phyloP scores from a whole-genome alignment of 2,888 invertebrate species.

The Leistus spinibarbis region DNA sequence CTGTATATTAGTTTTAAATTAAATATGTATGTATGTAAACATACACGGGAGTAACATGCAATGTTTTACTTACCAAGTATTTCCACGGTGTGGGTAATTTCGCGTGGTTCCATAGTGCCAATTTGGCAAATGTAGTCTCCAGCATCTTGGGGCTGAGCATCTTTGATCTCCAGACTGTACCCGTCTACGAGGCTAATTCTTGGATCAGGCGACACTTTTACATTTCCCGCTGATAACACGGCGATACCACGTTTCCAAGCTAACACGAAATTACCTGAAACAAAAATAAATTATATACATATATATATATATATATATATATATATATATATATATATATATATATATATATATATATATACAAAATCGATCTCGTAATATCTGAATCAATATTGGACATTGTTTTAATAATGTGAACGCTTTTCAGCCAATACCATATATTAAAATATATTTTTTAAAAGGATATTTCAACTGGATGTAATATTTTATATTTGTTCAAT shows the following conservation, averaged over 20 bases:
- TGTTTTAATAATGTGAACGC: too few species aligned
- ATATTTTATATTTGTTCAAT: too few species aligned
- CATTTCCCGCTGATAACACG: slow-evolving; percentile 67
- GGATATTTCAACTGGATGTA: too few species aligned
- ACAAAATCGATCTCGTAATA: background rate
- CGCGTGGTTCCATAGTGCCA: slow-evolving; percentile 67
- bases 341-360: background rate
- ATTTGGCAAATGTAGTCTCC: slow-evolving; percentile 74
- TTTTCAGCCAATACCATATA: too few species aligned
- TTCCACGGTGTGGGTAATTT: slow-evolving; percentile 70
- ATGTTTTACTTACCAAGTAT: slow-evolving; percentile 70
- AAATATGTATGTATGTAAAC: too few species aligned
- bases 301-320: background rate
- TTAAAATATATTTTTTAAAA: too few species aligned
- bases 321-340: background rate
- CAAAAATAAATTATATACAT: slow-evolving; percentile 14
- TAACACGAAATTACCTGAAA: slow-evolving; percentile 66
- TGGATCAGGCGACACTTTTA: slow-evolving; percentile 69
- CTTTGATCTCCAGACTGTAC: slow-evolving; percentile 68
- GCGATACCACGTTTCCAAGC: slow-evolving; percentile 72
- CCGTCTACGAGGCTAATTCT: slow-evolving; percentile 67
- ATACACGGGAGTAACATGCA: too few species aligned
- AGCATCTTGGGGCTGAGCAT: slow-evolving; percentile 68
- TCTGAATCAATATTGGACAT: background rate
- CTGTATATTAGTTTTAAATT: too few species aligned